These are phyloP conservation scores for Plumapathes pennacea DNA, from an alignment of 92 coral and sea anemone species.

Conservation along the genomic window DNA sequence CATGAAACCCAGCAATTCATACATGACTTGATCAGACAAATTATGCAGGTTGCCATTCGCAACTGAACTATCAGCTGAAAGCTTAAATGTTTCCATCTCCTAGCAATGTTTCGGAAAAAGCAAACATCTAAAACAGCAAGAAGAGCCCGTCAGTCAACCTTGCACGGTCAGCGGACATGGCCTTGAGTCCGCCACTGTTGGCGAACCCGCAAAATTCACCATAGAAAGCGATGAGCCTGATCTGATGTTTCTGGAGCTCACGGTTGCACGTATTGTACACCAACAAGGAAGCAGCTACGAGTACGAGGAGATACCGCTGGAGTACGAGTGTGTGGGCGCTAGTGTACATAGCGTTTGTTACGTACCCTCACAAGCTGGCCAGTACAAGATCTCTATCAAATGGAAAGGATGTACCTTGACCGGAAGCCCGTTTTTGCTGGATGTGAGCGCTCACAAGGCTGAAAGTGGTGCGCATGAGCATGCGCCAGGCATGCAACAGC, in stretches of 20 bases:
- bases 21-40: too few relatives aligned
- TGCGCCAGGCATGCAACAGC: conserved; percentile 3
- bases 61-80: too few relatives aligned
- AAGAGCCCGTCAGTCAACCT: conserved; percentile 40
- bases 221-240: conserved; percentile 74
- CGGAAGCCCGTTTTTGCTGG: conserved; percentile 81
- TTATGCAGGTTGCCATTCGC: too few relatives aligned
- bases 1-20: too few relatives aligned
- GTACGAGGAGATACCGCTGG: conserved; percentile 57
- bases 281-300: conserved; percentile 41
- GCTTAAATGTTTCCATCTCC: too few relatives aligned
- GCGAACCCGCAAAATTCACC: conserved; percentile 70
- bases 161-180: conserved; percentile 86
- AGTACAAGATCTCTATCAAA: conserved; percentile 68
- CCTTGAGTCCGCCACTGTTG: conserved; percentile 48
- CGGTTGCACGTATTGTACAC: conserved; percentile 58
- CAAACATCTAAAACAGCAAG: conserved; percentile 39
- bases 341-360: conserved; percentile 73
- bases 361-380: conserved; percentile 66
- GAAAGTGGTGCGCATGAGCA: conserved; percentile 6
- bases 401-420: conserved; percentile 84
- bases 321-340: conserved; percentile 77
- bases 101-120: conserved; percentile 75
- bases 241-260: conserved; percentile 73
- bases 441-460: conserved; percentile 54